These are phyloP conservation scores for Drosophila histrio DNA, from an alignment of 2,888 invertebrate species.

Conservation along the genomic window DNA sequence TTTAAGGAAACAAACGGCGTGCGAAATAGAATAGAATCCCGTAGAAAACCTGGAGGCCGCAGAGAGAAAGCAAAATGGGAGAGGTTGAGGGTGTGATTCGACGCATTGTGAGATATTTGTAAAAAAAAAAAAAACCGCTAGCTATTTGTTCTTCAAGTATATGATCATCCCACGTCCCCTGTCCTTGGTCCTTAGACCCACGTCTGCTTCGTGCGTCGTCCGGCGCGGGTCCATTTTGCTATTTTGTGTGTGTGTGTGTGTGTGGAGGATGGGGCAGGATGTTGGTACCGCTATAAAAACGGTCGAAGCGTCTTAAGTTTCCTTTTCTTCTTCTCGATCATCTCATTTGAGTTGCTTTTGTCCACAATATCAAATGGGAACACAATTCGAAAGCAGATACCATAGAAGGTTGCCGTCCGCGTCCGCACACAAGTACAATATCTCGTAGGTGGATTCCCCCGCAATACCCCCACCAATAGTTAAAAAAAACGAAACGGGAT, in stretches of 20 bases:
- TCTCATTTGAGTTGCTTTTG: conserved; percentile 40
- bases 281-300: conserved; percentile 81
- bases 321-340: conserved; percentile 48
- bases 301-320: conserved; percentile 75
- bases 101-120: conserved; percentile 33
- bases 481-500: conserved; percentile 23
- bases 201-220: conserved; percentile 32
- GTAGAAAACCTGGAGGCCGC: conserved; percentile 21
- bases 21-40: conserved; percentile 60
- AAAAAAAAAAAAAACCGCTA: conserved; percentile 70
- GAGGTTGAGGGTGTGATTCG: conserved; percentile 7
- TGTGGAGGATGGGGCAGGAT: conserved; percentile 66
- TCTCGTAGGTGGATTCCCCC: conserved; percentile 53
- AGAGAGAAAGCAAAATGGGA: conserved; percentile 4
- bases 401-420: conserved; percentile 54
- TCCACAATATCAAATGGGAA: conserved; percentile 44
- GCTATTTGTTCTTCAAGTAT: conserved; percentile 68
- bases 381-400: conserved; percentile 62
- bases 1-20: conserved; percentile 50
- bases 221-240: conserved; percentile 63
- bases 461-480: neutral
- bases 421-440: neutral
- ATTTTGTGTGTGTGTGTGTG: conserved; percentile 25
- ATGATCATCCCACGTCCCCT: conserved; percentile 57
- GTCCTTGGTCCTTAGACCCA: neutral